Evolutionary conservation across 2,888 invertebrate genomes (phyloP).

Genomic region (Dusona sp.): DNA sequence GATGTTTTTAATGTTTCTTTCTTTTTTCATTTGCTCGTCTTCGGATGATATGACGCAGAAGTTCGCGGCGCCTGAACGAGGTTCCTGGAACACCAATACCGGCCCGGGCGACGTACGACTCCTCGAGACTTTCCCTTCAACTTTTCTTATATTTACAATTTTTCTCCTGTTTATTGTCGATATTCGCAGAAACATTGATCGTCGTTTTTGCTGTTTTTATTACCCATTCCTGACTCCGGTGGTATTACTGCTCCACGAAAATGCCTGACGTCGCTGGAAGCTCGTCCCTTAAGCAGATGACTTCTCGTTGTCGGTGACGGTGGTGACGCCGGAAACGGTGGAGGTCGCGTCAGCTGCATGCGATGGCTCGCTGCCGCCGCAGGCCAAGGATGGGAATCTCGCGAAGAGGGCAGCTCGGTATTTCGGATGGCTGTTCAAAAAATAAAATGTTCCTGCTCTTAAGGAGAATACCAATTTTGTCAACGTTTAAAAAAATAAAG

Average conservation of each 20-base stretch:
- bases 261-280: background rate
- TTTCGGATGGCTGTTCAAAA: constrained; percentile 89
- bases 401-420: constrained; percentile 91
- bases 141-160: constrained; percentile 7
- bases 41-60: background rate
- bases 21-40: background rate
- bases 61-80: background rate
- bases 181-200: background rate
- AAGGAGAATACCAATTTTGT: no score
- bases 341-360: constrained; percentile 87
- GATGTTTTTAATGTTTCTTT: background rate
- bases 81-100: background rate
- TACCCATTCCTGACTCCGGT: background rate
- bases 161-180: background rate
- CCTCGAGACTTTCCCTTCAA: background rate
- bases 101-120: background rate
- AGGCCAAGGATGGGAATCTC: constrained; percentile 91
- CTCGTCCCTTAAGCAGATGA: constrained; percentile 86
- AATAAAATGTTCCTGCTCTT: background rate
- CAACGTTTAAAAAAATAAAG: no score
- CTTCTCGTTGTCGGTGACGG: constrained; percentile 88
- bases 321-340: constrained; percentile 89
- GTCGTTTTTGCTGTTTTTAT: background rate
- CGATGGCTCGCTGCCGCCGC: constrained; percentile 86
- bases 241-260: background rate